Evolutionary conservation across 2,113 vertebrate species (phyloP).

Genomic region (Muntiacus muntjak): DNA sequence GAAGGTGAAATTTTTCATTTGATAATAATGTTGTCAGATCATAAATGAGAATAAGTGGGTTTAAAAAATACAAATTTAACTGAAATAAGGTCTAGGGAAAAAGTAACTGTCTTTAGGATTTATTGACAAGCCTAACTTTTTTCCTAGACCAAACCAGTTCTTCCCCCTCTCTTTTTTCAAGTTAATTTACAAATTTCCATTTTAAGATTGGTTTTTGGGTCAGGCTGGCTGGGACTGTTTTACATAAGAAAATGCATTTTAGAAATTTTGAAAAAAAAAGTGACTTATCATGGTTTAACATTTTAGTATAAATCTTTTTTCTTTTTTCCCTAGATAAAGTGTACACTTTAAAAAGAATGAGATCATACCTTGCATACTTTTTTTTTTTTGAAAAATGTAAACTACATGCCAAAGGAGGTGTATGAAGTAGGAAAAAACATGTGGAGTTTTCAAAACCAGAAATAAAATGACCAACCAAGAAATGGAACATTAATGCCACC

Average conservation of each 20-base stretch:
- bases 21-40: neutral
- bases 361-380: neutral
- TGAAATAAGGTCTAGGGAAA: neutral
- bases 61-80: neutral
- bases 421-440: neutral
- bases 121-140: neutral
- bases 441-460: neutral
- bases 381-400: neutral
- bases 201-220: neutral
- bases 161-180: neutral
- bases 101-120: neutral
- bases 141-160: neutral
- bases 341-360: neutral
- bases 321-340: neutral
- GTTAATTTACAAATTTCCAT: neutral
- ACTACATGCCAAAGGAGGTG: neutral
- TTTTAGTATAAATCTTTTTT: neutral
- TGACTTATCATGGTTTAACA: neutral
- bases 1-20: neutral
- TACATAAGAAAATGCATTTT: neutral
- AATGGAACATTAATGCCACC: neutral
- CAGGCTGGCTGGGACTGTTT: neutral
- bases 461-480: neutral
- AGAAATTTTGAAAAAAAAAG: neutral
- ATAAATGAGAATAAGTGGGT: neutral